A percentile compares a stretch with the other conserved stretches of the same genome.
Conservation (phyloP, 2,797 vertebrate species). For the Esox lucius region DNA sequence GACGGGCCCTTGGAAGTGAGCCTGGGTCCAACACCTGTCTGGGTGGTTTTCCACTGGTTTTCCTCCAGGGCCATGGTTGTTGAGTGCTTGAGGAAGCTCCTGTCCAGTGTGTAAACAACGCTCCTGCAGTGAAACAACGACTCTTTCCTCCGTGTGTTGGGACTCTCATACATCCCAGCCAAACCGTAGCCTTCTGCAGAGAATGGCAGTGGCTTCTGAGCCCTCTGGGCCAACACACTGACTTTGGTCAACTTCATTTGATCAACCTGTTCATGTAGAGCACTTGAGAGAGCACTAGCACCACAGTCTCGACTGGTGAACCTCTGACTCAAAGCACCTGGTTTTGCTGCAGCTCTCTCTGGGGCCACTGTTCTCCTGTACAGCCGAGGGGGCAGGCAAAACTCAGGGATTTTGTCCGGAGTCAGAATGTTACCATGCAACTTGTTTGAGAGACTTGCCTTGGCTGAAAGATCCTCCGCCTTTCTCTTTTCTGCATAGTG, state of each 20-base stretch:
- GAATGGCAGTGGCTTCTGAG: slow-evolving; percentile 55
- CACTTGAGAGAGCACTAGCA: slow-evolving; percentile 16
- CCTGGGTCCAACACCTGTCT: slow-evolving; percentile 32
- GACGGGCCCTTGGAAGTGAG: slow-evolving; percentile 47
- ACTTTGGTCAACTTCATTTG: slow-evolving; percentile 8
- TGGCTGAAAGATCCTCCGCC: slow-evolving; percentile 46
- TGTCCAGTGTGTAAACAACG: slow-evolving; percentile 58
- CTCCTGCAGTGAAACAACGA: slow-evolving; percentile 69
- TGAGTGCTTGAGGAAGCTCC: slow-evolving; percentile 36
- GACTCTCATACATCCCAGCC: slow-evolving; percentile 67
- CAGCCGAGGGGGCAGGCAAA: slow-evolving; percentile 70
- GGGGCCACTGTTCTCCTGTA: slow-evolving; percentile 40
- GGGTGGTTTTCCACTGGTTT: slow-evolving; percentile 34
- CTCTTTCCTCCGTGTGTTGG: slow-evolving; percentile 74
- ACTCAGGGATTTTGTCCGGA: slow-evolving; percentile 73
- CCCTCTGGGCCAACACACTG: slow-evolving; percentile 3
- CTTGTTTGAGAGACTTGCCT: slow-evolving; percentile 49
- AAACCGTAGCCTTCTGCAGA: slow-evolving; percentile 64
- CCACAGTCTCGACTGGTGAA: not conserved
- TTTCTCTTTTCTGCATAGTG: slow-evolving; percentile 47
- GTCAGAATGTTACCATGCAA: slow-evolving; percentile 73
- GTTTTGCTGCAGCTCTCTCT: slow-evolving; percentile 24
- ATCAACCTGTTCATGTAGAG: slow-evolving; percentile 21
- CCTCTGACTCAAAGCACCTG: slow-evolving; percentile 10
- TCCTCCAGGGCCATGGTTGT: slow-evolving; percentile 21